Base-by-base conservation (phyloP, 2,113 vertebrate species). In the Zeus faber region DNA sequence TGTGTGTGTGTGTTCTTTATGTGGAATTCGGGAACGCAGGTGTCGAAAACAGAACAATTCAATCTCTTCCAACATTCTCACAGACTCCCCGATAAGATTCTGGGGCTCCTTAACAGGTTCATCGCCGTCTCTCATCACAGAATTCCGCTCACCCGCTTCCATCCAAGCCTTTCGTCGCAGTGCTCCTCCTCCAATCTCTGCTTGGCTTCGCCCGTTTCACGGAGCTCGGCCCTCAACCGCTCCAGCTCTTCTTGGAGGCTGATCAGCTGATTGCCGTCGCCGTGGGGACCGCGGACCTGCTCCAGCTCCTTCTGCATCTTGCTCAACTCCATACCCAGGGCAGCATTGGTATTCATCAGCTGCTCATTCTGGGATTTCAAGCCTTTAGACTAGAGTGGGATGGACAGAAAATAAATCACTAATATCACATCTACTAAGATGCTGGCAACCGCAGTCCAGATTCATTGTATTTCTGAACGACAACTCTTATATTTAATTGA, bases 231-330 rank as follows among this genome's bases (percentile, higher is more conserved):
- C 31, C 65, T 82, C 57, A 97, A 89, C 44, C 13, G 72, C 66
- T 93, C 80, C 1, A 91, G 60, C 83, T 96, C 93, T 11, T 91
- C 85, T 74, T 91, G 91, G 66, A 99, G 81, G 1, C 85, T 87
- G n/a, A 37, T 20, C 2, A 91, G 55, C 72, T 88, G 91, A 31
- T 63, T 80, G 23, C 33, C 53, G 0, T 83, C 85, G 0, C 51
- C 66, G 8, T 73, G 87, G 10, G 3, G 86, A 74, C 17, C 83
- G 37, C 85, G 87, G 18, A 88, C 57, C 5, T 53, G 70, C 9
- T 89, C 70, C 83, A 99, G 85, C 67, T 95, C 87, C 71, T 90
- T 94, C 80, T 90, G 93, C 72, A 98, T 85, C 65, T 89, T 94
- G 55, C 66, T 84, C 10, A 98, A 78, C 80, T 98, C 94, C 0